Conservation (phyloP, 2,797 vertebrate species). For the Hippoglossus hippoglossus region DNA sequence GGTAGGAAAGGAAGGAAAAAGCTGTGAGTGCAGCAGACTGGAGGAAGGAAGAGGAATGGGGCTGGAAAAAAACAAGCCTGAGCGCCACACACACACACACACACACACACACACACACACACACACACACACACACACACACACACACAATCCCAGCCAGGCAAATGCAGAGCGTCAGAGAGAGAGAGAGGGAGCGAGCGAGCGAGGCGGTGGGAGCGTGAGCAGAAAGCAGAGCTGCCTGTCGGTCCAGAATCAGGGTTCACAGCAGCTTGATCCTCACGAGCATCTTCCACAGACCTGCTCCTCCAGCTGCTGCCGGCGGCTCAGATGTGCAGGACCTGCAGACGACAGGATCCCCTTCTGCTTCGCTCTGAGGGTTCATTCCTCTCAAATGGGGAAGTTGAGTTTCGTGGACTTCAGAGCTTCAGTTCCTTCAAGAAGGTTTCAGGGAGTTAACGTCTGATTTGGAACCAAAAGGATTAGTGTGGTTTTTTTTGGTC, state of each 20-base stretch:
- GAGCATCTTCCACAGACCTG: not conserved
- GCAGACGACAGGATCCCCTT: not conserved
- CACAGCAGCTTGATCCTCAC: not conserved
- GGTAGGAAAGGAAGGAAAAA: slow-evolving; percentile 28
- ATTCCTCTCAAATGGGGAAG: not conserved
- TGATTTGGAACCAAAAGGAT: too few species aligned
- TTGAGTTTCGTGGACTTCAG: not conserved
- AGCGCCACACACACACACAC: slow-evolving; percentile 20
- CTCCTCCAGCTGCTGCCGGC: not conserved
- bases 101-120: slow-evolving; percentile 37
- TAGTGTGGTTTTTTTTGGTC: too few species aligned
- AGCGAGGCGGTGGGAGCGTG: slow-evolving; percentile 1
- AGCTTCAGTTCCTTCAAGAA: too few species aligned
- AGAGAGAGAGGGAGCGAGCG: not conserved
- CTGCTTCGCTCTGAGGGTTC: too few species aligned
- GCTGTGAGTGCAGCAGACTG: slow-evolving; percentile 30
- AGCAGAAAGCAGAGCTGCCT: slow-evolving; percentile 47
- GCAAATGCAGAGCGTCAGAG: slow-evolving; percentile 32
- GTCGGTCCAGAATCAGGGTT: slow-evolving; percentile 31
- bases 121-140: slow-evolving; percentile 24
- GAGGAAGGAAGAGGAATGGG: slow-evolving; percentile 53
- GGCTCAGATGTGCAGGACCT: not conserved
- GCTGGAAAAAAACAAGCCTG: slow-evolving; percentile 58
- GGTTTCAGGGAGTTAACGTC: too few species aligned
- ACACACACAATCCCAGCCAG: slow-evolving; percentile 15